Evolutionary conservation across 2,797 vertebrate species (phyloP), one percentile per base, ranked within the genome.

Genomic region (Pseudomugil tenellus): DNA sequence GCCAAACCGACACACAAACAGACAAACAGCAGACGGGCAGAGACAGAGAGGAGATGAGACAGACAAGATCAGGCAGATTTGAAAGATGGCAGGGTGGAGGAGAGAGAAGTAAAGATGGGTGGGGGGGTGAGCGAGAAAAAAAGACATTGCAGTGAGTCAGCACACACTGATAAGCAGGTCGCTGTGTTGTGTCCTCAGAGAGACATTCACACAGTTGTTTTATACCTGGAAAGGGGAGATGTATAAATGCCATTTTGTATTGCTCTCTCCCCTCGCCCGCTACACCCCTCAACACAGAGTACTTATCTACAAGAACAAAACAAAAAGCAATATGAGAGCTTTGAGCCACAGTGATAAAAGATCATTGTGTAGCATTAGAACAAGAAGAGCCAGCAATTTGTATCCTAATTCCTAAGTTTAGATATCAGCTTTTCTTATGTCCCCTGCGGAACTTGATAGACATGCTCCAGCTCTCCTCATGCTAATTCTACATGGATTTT

Each of bases 241-340:
- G 91, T 92, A 93, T 94, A 92, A 94, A 94, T 92, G 93, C 89
- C 93, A 94, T 94, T 94, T 93, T 93, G 84, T 87, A 92, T 91
- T 92, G 93, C 86, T 92, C 91, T 93, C 91, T 89, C 86, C 80
- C 90, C 91, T 92, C 87, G 87, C 93, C 89, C 72, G 91, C 92
- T 93, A 92, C 93, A 92, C 92, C 93, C 93, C 92, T 94, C 93
- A 95, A 94, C 93, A 95, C 93, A 94, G 92, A 93, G 93, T 95
- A 94, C 94, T 95, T 94, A 94, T 94, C 93, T 94, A 94, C 83
- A 89, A 92, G 88, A 95, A 94, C 91, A 94, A 92, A 93, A 91
- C 84, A 92, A 91, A 92, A 86, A 75, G 83, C 85, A 87, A 84
- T 71, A 88, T 91, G 91, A 92, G 82, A 85, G 89, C 87, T 84